Conservation (phyloP, 2,888 invertebrate species). For the Apeira syringaria region DNA sequence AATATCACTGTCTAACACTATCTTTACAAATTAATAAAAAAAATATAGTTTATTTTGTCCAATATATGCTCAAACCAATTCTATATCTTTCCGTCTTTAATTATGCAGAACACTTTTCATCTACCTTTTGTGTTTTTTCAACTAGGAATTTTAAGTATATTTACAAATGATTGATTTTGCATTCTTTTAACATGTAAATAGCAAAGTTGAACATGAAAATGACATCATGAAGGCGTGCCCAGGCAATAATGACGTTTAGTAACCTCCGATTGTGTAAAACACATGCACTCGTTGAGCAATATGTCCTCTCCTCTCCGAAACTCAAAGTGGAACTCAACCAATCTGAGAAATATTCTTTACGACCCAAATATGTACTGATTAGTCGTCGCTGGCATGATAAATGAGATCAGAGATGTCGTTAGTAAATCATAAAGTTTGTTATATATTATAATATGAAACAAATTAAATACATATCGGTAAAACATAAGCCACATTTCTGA, state of each 20-base stretch:
- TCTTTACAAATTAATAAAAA: too few relatives aligned
- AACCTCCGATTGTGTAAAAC: conserved; percentile 45
- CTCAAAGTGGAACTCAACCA: conserved; percentile 5
- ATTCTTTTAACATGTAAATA: conserved; percentile 24
- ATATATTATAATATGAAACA: too few relatives aligned
- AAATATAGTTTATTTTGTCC: too few relatives aligned
- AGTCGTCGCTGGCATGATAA: conserved; percentile 4
- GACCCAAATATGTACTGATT: conserved; percentile 5
- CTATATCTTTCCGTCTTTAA: too few relatives aligned
- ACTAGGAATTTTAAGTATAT: background rate
- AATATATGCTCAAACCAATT: too few relatives aligned
- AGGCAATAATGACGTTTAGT: conserved; percentile 47
- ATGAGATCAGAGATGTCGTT: conserved; percentile 13
- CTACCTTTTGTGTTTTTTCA: too few relatives aligned
- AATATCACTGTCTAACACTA: too few relatives aligned
- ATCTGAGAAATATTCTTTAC: conserved; percentile 3
- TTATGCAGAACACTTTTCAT: too few relatives aligned
- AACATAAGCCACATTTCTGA: too few relatives aligned
- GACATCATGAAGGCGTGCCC: conserved; percentile 45
- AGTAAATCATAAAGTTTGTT: too few relatives aligned
- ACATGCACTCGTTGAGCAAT: conserved; percentile 41
- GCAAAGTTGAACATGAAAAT: conserved; percentile 33
- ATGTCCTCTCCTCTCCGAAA: conserved; percentile 18
- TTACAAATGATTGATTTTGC: conserved; percentile 7
- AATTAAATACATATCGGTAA: too few relatives aligned